Base-by-base conservation (phyloP, 2,113 vertebrate species). In the Illadopsis cleaveri region DNA sequence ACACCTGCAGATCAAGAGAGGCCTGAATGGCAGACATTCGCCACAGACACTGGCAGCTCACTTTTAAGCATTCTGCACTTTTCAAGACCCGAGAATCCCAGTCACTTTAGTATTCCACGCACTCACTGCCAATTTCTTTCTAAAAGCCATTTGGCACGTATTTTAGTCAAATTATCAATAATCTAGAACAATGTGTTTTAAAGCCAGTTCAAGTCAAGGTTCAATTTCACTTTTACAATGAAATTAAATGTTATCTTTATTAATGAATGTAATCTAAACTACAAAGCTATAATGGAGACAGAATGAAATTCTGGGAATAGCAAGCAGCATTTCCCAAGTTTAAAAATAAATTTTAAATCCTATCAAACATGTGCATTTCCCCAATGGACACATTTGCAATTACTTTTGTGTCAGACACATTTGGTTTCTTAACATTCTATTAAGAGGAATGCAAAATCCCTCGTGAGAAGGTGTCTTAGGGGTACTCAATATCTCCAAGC, bases 241-340 rank as follows among this genome's bases (percentile, higher is more conserved):
- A 96, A 93, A 93, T 96, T 58, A 95, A 89, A 83, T 53, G 57
- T 93, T 96, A 83, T 42, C 72, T 89, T 95, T 94, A 94, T 91
- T 94, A 95, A 94, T 86, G 61, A 93, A 84, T 31, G 44, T 62
- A 83, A 89, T 73, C 60, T 82, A 95, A 96, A 68, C 42, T 92
- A 91, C 30, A 90, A 79, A 94, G 42, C 65, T 82, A 20, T 93
- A 92, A 93, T 20, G 35, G 66, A 93, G 70, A 92, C 40, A 64
- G 51, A 94, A 92, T 64, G 93, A 90, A 94, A 85, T 96, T 96
- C 94, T 96, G 89, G 94, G 91, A 96, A 94, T 44, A 92, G 18
- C 44, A 88, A 44, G 61, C 82, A 93, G 79, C 75, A 79, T 60
- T 96, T 96, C 82, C 89, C 91, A 85, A 88, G 75, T 76, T 82